Percentiles rank a stretch among this genome's conserved stretches.
Evolutionary conservation across 2,888 invertebrate genomes (phyloP).

Genomic region (Sphinx pinastri): DNA sequence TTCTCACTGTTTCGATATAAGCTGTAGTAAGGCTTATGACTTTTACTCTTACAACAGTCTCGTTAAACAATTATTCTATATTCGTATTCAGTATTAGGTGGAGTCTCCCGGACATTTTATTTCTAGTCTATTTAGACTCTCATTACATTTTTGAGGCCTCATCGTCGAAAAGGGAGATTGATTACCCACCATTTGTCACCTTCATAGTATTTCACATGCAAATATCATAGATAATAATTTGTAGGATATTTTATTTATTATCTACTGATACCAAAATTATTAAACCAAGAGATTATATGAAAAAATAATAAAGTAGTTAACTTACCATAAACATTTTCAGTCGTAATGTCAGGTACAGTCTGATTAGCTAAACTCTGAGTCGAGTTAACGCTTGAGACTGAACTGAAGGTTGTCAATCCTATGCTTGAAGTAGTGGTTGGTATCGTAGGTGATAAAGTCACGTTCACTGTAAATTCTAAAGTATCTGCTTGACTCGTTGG

Average conservation of each 20-base stretch:
- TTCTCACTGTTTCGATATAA: not conserved
- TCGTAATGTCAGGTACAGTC: constrained; percentile 13
- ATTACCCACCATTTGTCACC: no score
- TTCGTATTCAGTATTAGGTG: no score
- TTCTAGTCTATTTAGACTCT: no score
- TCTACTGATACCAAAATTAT: no score
- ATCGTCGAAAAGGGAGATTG: no score
- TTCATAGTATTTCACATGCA: no score
- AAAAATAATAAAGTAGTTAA: not conserved
- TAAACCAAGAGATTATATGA: not conserved
- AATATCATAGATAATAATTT: no score
- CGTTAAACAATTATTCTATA: no score
- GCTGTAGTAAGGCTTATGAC: not conserved
- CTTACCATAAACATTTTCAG: constrained; percentile 14
- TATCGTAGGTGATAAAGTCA: constrained; percentile 63
- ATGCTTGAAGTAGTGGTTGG: constrained; percentile 58
- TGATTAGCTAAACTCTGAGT: constrained; percentile 42
- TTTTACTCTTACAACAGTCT: no score
- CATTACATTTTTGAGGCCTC: no score
- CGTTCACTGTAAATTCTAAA: constrained; percentile 68
- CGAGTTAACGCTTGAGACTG: constrained; percentile 47
- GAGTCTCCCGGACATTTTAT: no score
- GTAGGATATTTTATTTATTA: no score
- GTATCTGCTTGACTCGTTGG: constrained; percentile 46
- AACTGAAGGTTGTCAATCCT: constrained; percentile 52